Evolutionary conservation across 2,113 vertebrate genomes (phyloP), one percentile per base, ranked within the genome.

Genomic region (Tragelaphus imberbis): DNA sequence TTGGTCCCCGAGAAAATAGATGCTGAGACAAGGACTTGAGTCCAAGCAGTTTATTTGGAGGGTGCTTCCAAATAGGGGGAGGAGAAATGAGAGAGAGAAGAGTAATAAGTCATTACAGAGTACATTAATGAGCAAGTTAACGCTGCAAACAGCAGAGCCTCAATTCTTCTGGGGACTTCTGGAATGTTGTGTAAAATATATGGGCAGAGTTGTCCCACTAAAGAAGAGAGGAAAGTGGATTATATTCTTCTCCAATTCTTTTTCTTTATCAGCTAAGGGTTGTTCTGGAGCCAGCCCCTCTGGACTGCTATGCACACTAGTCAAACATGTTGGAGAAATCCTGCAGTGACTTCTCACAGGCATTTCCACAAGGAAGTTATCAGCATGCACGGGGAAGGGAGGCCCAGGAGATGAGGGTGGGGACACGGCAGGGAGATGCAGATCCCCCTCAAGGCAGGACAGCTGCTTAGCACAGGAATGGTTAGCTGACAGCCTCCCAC

Each of bases 341-440:
- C 15, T 7, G 2, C 33, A 47, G 51, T 59, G 51, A 81, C 27
- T 3, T 0, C 16, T 71, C 65, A 47, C 44, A 71, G 51, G 44
- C 55, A 30, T 13, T 44, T 53, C 30, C 36, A 5, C 25, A 28
- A 75, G 80, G 40, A 33, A 40, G n/a, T 55, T 56, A 58, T 33
- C 28, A n/a, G 25, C 10, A 14, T 6, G 7, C 44, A 14, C 1
- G 10, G n/a, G 49, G 23, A 55, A 16, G 21, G 21, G 23, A 25
- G 36, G 8, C 8, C 3, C 0, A 71, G 79, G 36, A 44, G 19
- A 9, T 8, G 12, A 0, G 44, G 23, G 7, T 1, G 23, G 30
- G 11, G 27, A 1, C 30, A 1, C 36, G 63, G 30, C 16, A 40
- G 14, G 6, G 15, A 40, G 36, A 40, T 27, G 27, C 2, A 55